Evolutionary conservation across 1,140 invertebrate species (phyloP), one percentile per base, ranked within the genome.

Genomic region (Bradysia coprophila): DNA sequence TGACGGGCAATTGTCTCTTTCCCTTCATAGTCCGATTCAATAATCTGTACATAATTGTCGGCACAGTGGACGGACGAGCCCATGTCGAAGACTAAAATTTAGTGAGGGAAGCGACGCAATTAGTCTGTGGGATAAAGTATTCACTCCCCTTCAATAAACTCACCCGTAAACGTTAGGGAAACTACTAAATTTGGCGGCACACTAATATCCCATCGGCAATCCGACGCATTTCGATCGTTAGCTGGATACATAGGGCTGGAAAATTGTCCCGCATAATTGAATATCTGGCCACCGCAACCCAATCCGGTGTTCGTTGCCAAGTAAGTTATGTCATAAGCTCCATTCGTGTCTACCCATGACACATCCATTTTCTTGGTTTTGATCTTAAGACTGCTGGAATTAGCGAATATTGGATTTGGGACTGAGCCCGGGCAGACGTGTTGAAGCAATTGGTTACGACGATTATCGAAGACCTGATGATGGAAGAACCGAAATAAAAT

Each of bases 261-360:
- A 32, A 90, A 69, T 43, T 59, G 63, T 16, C 86, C 85, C n/a
- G 68, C 65, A 34, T 71, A 74, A 49, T 78, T 80, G 41, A 71
- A 76, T 11, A 91, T 49, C 36, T 65, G 63, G 0, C 87, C 87
- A 6, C 87, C 86, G 63, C 87, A 92, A 1, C 86, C 87, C 36
- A 58, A 62, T 6, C 76, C 76, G 55, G 70, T 38, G 18, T 70
- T 56, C 0, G 77, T 76, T 8, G 73, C 67, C 2, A 76, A 65
- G 46, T 75, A 85, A 10, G 68, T 69, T 2, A 81, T 53, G 49
- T 82, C 78, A 51, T 69, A 75, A 41, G 45, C 51, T 13, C 59
- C 53, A 43, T 54, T 53, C 15, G 47, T 49, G 9, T 43, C 41
- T 13, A 31, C 24, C 24, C 24, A 28, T 8, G 6, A 8, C 13